Evolutionary conservation across 2,797 vertebrate genomes (phyloP).

Genomic region (Hylomyscus alleni): DNA sequence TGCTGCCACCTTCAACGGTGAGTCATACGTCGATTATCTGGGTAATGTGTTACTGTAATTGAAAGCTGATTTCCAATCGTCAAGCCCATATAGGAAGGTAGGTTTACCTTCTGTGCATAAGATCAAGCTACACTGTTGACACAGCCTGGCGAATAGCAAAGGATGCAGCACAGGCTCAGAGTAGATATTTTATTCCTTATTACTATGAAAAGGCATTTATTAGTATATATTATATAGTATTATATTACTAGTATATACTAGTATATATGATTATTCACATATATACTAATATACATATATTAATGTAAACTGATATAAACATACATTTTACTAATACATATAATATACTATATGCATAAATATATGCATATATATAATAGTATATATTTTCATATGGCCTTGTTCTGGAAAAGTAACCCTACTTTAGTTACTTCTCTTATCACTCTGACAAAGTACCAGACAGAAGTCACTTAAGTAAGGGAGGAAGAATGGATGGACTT

Average conservation of each 20-base stretch:
- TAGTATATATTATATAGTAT: neutral
- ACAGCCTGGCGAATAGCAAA: accelerated
- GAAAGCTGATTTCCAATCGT: neutral
- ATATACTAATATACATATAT: neutral
- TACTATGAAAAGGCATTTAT: neutral
- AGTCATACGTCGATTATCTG: neutral
- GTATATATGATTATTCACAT: neutral
- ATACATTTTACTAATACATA: neutral
- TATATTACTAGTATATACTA: neutral
- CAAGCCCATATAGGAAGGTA: neutral
- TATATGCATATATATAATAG: neutral
- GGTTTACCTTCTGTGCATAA: accelerated
- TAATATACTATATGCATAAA: neutral
- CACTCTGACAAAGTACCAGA: neutral
- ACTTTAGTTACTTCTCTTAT: neutral
- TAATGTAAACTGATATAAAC: neutral
- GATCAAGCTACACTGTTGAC: accelerated
- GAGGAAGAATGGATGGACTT: neutral
- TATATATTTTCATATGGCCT: neutral
- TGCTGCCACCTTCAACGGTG: neutral
- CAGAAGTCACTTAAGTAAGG: neutral
- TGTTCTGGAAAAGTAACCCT: neutral
- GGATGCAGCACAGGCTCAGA: neutral
- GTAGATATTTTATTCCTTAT: neutral
- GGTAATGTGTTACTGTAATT: neutral